Percentiles rank a stretch among this genome's conserved stretches.
These are phyloP conservation scores for Galeopterus variegatus DNA, from an alignment of 2,113 vertebrate genomes.

Conservation along the genomic window DNA sequence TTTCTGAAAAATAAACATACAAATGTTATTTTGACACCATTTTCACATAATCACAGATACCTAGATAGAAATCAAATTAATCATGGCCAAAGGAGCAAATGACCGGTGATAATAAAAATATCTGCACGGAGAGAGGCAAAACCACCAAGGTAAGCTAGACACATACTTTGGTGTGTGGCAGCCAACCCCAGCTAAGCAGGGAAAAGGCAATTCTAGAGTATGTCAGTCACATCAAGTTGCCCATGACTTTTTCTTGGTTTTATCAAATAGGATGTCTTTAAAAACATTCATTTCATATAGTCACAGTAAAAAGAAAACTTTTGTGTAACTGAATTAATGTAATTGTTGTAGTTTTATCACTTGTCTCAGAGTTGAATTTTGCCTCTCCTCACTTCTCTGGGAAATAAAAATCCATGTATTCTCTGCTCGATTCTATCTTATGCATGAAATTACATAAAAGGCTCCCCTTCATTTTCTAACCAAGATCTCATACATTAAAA, in stretches of 20 bases:
- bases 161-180: background rate
- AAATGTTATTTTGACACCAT: background rate
- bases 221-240: background rate
- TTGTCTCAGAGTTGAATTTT: conserved; percentile 19
- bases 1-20: conserved; percentile 15
- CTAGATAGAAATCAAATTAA: background rate
- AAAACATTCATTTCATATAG: background rate
- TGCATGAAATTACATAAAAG: background rate
- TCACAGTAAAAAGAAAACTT: background rate
- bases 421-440: background rate
- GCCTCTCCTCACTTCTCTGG: background rate
- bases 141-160: background rate
- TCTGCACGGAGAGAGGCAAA: background rate
- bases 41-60: background rate
- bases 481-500: background rate
- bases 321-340: background rate
- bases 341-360: background rate
- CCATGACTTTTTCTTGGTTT: background rate
- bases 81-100: background rate
- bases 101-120: background rate
- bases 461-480: background rate
- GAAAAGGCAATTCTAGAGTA: background rate
- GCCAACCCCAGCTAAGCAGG: background rate
- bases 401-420: background rate
- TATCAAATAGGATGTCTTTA: background rate